Evolutionary conservation across 2,797 vertebrate species (phyloP), one percentile per base, ranked within the genome.

Genomic region (Esox lucius): DNA sequence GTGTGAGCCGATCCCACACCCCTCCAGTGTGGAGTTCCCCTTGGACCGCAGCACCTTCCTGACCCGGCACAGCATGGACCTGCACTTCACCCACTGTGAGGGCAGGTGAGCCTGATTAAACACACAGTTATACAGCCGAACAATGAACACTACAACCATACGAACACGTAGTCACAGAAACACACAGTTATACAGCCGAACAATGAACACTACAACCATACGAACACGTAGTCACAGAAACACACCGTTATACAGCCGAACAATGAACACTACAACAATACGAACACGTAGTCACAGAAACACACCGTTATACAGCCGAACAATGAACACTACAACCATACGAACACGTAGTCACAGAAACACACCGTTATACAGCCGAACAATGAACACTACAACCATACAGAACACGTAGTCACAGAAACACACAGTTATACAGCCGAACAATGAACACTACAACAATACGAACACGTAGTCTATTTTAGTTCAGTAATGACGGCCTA

Each of bases 71-170:
- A 95, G 89, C 90, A 94, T 97, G 95, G 96, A 97, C 87, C 93
- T 97, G 90, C 90, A 86, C 76, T 97, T 96, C 88, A 97, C 93
- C 2, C 95, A 96, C 89, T 97, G 96, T 13, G 95, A 97, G 0
- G 95, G 96, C 77, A 93, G 96, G 96, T 97, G 76, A 90, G 28
- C 22, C 17, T 28, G 15, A 69, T 26, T 22, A 26, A 2, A 62
- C 64, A 62, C 64, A 51, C 46, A 59, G 68, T 31, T 31, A 31
- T 1, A 31, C 28, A 31, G 28, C 28, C 3, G 1, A 31, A 31
- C 3, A 1, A 62, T 61, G 16, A 53, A 59, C 15, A 16, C 26
- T 9, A 42, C 39, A 42, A 39, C 39, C 42, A 70, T 19, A 46
- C 39, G 19, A 13, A 13, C 73, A 68, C 53, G 12, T 68, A 48